These are phyloP conservation scores for Cataglyphis rosenhaueri DNA, from an alignment of 2,888 invertebrate genomes.

Conservation along the genomic window DNA sequence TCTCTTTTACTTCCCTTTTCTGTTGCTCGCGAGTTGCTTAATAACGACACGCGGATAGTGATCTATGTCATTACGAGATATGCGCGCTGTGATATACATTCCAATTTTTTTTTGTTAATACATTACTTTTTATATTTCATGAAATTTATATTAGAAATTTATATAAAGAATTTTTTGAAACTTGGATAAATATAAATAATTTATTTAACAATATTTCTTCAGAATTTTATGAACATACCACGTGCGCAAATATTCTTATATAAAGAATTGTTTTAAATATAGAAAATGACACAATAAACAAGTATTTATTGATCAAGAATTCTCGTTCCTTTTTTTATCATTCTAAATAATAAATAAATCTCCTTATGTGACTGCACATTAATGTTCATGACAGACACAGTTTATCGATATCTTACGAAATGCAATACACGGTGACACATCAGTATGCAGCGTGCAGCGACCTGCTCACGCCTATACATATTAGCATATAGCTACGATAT, in stretches of 20 bases:
- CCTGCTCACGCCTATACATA: constrained; percentile 74
- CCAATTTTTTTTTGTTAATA: constrained; percentile 19
- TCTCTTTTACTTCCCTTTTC: constrained; percentile 23
- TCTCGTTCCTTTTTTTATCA: background rate
- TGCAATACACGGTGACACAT: constrained; percentile 74
- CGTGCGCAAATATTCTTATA: background rate
- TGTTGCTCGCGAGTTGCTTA: constrained; percentile 38
- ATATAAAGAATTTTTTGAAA: background rate
- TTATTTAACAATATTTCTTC: background rate
- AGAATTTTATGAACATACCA: background rate
- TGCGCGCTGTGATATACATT: constrained; percentile 4
- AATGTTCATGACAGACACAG: constrained; percentile 67
- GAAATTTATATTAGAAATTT: background rate
- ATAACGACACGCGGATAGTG: constrained; percentile 37
- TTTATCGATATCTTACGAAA: constrained; percentile 74
- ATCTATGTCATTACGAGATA: constrained; percentile 42
- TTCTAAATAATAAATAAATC: constrained; percentile 36
- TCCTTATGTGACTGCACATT: constrained; percentile 47
- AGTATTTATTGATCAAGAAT: background rate
- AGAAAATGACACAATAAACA: background rate
- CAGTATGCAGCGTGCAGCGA: constrained; percentile 66
- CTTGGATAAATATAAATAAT: background rate
- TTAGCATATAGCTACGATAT: constrained; percentile 60
- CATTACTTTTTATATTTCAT: background rate
- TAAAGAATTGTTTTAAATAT: background rate